Conservation (phyloP, 2,113 vertebrate species). For the Mustela lutreola region DNA sequence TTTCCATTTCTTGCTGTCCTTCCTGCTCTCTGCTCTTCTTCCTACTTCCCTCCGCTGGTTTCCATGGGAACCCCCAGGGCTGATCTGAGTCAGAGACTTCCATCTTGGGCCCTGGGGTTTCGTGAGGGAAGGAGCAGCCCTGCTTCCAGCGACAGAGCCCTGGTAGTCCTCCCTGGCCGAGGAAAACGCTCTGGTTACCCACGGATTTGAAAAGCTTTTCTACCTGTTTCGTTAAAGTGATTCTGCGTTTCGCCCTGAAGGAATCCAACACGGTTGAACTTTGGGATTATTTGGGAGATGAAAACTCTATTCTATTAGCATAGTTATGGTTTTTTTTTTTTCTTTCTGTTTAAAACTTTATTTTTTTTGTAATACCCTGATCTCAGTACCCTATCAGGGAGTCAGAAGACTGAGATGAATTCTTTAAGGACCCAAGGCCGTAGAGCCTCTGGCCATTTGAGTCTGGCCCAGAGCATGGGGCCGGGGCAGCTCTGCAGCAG, state of each 20-base stretch:
- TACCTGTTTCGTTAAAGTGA: accelerated
- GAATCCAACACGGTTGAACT: background rate
- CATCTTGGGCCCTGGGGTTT: background rate
- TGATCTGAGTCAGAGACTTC: background rate
- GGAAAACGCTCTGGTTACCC: background rate
- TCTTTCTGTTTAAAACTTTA: background rate
- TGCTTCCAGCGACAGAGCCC: background rate
- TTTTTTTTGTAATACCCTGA: slow-evolving; percentile 6
- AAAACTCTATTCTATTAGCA: background rate
- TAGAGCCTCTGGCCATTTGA: background rate
- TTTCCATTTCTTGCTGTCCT: no score
- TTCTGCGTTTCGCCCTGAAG: background rate
- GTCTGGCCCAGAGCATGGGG: background rate
- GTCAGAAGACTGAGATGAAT: background rate
- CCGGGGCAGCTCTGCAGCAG: background rate
- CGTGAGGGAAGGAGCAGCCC: background rate
- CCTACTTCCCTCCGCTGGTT: background rate
- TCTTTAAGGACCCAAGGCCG: background rate
- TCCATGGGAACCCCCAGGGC: slow-evolving; percentile 61
- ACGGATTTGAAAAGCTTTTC: background rate
- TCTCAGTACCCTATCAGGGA: slow-evolving; percentile 8
- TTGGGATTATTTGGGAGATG: background rate
- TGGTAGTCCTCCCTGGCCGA: accelerated
- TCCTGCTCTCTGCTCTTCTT: background rate
- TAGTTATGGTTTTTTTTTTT: background rate